phyloP scores from a whole-genome alignment of 2,113 vertebrate genomes.

The Indicator indicator region DNA sequence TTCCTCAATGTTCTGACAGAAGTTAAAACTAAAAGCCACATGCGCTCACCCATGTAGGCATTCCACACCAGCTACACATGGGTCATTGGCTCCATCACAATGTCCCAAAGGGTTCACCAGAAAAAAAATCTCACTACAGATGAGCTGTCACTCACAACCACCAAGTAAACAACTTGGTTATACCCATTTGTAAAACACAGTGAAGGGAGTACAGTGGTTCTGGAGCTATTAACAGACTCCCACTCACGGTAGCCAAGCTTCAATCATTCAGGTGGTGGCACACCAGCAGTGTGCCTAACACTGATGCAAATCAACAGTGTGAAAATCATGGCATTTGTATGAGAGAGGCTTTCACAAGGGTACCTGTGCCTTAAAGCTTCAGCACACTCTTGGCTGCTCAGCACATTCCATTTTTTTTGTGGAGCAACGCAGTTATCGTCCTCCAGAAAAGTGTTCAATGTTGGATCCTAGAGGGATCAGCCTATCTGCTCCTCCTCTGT shows the following conservation, averaged over 20 bases:
- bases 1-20: not conserved
- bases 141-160: not conserved
- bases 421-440: not conserved
- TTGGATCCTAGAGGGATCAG: not conserved
- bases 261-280: slow-evolving; percentile 17
- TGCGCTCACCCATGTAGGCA: not conserved
- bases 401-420: not conserved
- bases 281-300: not conserved
- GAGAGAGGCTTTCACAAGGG: not conserved
- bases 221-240: not conserved
- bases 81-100: not conserved
- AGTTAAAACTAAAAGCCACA: not conserved
- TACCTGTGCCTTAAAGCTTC: not conserved
- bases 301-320: not conserved
- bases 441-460: not conserved
- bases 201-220: not conserved
- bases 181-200: not conserved
- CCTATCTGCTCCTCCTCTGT: rapidly evolving
- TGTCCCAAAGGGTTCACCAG: not conserved
- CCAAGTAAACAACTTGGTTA: not conserved
- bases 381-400: not conserved
- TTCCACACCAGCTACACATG: not conserved
- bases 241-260: not conserved
- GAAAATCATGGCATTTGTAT: not conserved
- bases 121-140: slow-evolving; percentile 8